These are phyloP conservation scores for Urocitellus parryii DNA, from an alignment of 2,113 vertebrate genomes.

Conservation along the genomic window DNA sequence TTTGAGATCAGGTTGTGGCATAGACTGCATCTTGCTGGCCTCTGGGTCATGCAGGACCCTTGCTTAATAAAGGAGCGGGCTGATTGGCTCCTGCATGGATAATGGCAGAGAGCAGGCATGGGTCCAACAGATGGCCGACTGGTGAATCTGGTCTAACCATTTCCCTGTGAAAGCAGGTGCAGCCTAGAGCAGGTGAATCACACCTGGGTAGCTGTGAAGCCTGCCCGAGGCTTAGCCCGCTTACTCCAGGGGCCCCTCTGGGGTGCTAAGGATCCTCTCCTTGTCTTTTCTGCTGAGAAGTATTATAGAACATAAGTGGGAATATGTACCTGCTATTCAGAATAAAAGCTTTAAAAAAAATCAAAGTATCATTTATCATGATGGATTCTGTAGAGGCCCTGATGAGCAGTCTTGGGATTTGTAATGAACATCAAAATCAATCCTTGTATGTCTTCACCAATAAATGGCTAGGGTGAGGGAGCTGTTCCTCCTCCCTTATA, in stretches of 20 bases:
- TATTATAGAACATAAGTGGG: background rate
- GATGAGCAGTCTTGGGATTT: background rate
- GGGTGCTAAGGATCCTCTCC: background rate
- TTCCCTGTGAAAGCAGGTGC: background rate
- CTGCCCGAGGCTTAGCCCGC: background rate
- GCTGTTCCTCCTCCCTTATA: rapidly evolving
- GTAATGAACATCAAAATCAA: background rate
- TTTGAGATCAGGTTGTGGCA: background rate
- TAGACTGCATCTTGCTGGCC: background rate
- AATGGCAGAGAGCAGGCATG: rapidly evolving
- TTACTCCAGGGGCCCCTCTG: background rate
- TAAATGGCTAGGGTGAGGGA: background rate
- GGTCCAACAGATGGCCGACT: background rate
- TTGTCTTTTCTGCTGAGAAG: background rate
- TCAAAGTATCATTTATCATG: conserved; percentile 11
- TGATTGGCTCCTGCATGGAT: background rate
- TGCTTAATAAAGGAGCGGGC: background rate
- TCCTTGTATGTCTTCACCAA: background rate
- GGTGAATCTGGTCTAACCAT: background rate
- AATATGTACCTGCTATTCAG: background rate
- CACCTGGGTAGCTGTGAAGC: too few species aligned
- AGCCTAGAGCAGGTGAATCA: background rate
- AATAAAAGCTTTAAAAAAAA: conserved; percentile 13
- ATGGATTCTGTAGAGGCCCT: background rate
- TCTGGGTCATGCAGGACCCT: background rate